Conservation (phyloP, 2,797 vertebrate genomes). For the Scolopax rusticola region DNA sequence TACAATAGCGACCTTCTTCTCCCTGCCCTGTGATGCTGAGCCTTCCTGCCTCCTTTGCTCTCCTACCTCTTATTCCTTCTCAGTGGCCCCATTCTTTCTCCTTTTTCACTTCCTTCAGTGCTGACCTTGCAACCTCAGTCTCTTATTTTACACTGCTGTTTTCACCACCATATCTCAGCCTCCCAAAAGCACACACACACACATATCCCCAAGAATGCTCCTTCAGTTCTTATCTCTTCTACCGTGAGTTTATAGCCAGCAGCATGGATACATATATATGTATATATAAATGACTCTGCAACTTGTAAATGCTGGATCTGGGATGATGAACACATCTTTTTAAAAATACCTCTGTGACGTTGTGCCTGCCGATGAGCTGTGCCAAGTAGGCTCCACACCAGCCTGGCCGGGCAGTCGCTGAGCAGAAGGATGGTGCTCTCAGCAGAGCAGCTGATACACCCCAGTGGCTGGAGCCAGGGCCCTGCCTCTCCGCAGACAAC, state of each 20-base stretch:
- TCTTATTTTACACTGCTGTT: neutral
- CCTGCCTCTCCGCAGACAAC: neutral
- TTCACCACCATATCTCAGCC: neutral
- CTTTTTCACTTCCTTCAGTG: neutral
- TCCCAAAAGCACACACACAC: neutral
- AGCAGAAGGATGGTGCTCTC: neutral
- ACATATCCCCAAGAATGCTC: neutral
- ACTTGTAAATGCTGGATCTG: neutral
- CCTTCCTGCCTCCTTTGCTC: neutral
- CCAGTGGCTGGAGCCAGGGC: neutral
- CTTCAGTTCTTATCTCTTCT: neutral
- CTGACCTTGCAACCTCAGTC: neutral
- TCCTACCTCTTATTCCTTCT: neutral
- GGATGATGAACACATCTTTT: rapidly evolving
- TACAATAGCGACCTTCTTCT: neutral
- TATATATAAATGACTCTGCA: neutral
- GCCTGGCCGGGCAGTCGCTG: neutral
- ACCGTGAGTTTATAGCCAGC: rapidly evolving
- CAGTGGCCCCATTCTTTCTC: neutral
- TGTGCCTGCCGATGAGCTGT: neutral
- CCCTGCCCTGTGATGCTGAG: neutral
- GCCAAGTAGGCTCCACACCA: neutral
- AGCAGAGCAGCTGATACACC: neutral
- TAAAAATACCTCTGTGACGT: neutral
- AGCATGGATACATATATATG: neutral